Evolutionary conservation across 30 jellyfish, hydroid and myxozoan genomes (phyloP).

Genomic region (Pseudorhiza aurosa): DNA sequence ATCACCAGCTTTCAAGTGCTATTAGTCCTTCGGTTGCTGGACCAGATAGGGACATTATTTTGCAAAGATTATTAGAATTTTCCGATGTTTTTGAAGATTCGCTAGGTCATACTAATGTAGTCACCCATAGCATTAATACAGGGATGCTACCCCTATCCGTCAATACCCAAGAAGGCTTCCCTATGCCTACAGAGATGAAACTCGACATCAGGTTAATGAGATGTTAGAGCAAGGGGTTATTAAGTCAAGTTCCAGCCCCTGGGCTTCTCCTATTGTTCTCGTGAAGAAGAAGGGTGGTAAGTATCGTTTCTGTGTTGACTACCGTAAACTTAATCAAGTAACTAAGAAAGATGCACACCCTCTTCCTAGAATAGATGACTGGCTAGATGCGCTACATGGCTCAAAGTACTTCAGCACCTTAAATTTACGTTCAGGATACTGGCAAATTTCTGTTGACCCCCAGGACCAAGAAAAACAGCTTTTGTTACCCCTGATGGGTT

Average conservation of each 20-base stretch:
- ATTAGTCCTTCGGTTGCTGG: background rate
- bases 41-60: background rate
- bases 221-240: conserved; percentile 14
- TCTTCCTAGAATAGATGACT: conserved; percentile 41
- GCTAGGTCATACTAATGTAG: background rate
- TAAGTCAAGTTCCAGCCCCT: conserved; percentile 26
- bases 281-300: conserved; percentile 36
- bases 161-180: conserved; percentile 39
- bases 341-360: conserved; percentile 65
- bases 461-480: conserved; percentile 49
- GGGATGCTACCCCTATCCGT: conserved; percentile 15
- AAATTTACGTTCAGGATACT: conserved; percentile 54
- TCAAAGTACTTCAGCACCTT: conserved; percentile 33
- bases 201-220: background rate
- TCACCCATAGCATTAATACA: background rate
- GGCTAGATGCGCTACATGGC: conserved; percentile 24
- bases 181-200: conserved; percentile 15
- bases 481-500: conserved; percentile 37
- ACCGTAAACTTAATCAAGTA: no score
- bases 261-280: no score
- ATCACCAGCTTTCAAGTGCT: background rate
- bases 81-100: background rate
- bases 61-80: background rate
- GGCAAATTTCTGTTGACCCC: conserved; percentile 50
- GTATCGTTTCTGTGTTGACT: no score